A percentile compares a stretch with the other conserved stretches of the same genome.
Evolutionary conservation across 1,140 invertebrate genomes (phyloP).

Genomic region (Planococcus citri): DNA sequence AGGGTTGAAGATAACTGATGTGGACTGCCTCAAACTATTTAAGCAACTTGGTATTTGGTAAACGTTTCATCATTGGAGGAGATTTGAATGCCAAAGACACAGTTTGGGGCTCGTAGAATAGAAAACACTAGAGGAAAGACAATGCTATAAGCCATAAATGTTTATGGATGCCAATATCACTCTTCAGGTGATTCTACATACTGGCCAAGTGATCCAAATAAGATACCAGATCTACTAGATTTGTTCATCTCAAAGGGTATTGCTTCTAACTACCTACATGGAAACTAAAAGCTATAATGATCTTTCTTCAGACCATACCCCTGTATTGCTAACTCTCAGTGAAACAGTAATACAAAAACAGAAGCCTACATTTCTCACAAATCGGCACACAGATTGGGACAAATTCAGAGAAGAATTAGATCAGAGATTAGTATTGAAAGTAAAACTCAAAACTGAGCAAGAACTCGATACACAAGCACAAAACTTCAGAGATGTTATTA

Average conservation of each 20-base stretch:
- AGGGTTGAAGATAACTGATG: not conserved
- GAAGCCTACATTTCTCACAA: not conserved
- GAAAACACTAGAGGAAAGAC: conserved; percentile 30
- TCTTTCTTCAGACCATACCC: conserved; percentile 29
- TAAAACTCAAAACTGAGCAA: too few species aligned
- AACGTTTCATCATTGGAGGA: too few species aligned
- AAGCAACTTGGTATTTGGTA: not conserved
- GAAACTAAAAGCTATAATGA: conserved; percentile 22
- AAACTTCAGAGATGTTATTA: too few species aligned
- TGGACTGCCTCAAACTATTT: not conserved
- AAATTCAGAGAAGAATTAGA: too few species aligned
- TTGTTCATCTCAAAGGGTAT: conserved; percentile 32
- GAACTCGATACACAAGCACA: too few species aligned
- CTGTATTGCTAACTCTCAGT: conserved; percentile 16
- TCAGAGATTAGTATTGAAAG: too few species aligned
- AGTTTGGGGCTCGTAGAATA: conserved; percentile 29
- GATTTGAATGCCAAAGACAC: too few species aligned
- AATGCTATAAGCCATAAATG: conserved; percentile 29
- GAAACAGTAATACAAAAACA: conserved; percentile 11
- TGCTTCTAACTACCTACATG: conserved; percentile 25
- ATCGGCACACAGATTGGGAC: too few species aligned
- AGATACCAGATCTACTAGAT: conserved; percentile 32
- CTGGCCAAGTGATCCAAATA: conserved; percentile 32
- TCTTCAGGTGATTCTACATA: conserved; percentile 34
- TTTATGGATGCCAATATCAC: conserved; percentile 27